These are phyloP conservation scores for Entelurus aequoreus DNA, from an alignment of 2,113 vertebrate genomes.

Conservation along the genomic window DNA sequence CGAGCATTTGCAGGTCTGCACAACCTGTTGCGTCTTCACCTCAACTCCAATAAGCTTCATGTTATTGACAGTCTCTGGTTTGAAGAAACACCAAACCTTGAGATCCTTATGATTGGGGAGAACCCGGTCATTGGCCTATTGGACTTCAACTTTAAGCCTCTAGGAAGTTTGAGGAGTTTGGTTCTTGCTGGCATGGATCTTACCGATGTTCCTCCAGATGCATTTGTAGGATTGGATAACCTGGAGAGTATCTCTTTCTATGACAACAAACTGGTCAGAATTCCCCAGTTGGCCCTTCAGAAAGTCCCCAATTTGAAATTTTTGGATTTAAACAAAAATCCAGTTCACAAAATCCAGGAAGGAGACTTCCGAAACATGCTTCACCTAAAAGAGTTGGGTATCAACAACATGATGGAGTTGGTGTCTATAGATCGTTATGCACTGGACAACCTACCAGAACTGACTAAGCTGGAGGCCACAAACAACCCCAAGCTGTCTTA, in stretches of 20 bases:
- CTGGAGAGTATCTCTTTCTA: conserved; percentile 97
- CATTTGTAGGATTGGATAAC: conserved; percentile 89
- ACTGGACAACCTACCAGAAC: conserved; percentile 91
- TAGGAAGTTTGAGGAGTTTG: conserved; percentile 85
- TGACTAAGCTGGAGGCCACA: conserved; percentile 95
- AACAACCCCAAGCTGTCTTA: conserved; percentile 95
- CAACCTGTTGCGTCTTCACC: conserved; percentile 87
- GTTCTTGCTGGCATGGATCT: conserved; percentile 96
- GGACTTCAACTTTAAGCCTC: conserved; percentile 92
- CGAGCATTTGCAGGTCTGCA: conserved; percentile 86
- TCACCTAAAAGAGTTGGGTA: conserved; percentile 88
- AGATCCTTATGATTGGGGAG: conserved; percentile 98
- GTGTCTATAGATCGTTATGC: conserved; percentile 89
- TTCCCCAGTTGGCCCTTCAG: conserved; percentile 89
- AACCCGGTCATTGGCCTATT: conserved; percentile 93
- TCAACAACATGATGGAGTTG: conserved; percentile 96
- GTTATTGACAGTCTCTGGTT: conserved; percentile 95
- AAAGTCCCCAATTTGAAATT: conserved; percentile 95
- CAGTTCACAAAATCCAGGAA: conserved; percentile 89
- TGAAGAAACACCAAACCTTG: conserved; percentile 88
- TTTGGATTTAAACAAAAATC: conserved; percentile 97
- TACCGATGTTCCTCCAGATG: conserved; percentile 86
- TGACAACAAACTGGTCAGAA: conserved; percentile 86
- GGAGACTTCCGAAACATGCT: conserved; percentile 96
- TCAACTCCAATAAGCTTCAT: conserved; percentile 91